These are phyloP conservation scores for Dendrolimus houi DNA, from an alignment of 2,888 invertebrate species.

Conservation along the genomic window DNA sequence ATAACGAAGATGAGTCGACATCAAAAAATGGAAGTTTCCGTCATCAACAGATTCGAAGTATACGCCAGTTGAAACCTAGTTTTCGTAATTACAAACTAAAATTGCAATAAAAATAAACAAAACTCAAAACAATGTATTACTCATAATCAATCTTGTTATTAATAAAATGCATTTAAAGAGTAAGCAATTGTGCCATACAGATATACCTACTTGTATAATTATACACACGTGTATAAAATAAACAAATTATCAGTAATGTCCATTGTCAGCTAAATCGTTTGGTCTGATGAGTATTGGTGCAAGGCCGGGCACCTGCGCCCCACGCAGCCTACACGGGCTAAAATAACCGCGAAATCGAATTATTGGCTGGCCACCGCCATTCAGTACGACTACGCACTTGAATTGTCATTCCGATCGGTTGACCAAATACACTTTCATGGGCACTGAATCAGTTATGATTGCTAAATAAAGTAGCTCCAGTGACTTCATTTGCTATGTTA, in stretches of 20 bases:
- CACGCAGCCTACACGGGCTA: constrained; percentile 46
- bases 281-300: constrained; percentile 48
- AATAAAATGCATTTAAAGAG: too few species aligned
- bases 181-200: too few species aligned
- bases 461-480: constrained; percentile 17
- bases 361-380: constrained; percentile 52
- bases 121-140: too few species aligned
- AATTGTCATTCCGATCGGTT: constrained; percentile 41
- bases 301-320: constrained; percentile 55
- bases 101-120: too few species aligned
- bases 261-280: constrained; percentile 32
- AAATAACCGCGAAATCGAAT: constrained; percentile 71
- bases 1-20: too few species aligned
- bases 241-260: constrained; percentile 1
- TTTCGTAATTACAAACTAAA: too few species aligned
- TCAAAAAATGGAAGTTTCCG: too few species aligned
- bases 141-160: too few species aligned
- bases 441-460: constrained; percentile 38
- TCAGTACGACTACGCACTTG: constrained; percentile 46
- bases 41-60: too few species aligned
- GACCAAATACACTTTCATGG: constrained; percentile 36
- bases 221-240: neutral
- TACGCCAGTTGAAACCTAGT: too few species aligned
- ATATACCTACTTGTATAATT: neutral
- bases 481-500: neutral